Conservation (phyloP, 1,140 invertebrate species). For the Zaprionus davidi region DNA sequence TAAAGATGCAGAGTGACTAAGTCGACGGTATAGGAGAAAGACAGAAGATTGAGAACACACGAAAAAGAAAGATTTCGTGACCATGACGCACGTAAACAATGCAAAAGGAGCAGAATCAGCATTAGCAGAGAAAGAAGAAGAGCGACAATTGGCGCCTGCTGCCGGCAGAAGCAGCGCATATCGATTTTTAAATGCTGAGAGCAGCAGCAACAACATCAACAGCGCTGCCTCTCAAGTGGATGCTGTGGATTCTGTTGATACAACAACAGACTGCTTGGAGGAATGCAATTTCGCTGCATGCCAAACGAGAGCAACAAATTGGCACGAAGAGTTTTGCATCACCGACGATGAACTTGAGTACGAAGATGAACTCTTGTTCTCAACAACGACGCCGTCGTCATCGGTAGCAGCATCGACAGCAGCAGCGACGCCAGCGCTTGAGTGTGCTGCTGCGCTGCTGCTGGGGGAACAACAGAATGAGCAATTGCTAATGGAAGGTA, state of each 20-base stretch:
- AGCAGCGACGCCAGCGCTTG: conserved; percentile 24
- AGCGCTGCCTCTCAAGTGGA: conserved; percentile 12
- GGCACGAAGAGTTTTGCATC: conserved; percentile 67
- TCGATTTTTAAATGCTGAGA: conserved; percentile 67
- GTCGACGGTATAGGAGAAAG: neutral
- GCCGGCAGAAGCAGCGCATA: conserved; percentile 56
- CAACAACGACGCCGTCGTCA: conserved; percentile 13
- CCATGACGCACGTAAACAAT: conserved; percentile 79
- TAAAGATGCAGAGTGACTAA: conserved; percentile 45
- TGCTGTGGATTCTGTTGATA: conserved; percentile 41
- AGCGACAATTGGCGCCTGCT: conserved; percentile 45
- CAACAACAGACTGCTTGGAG: conserved; percentile 45
- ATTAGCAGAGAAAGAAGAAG: conserved; percentile 17
- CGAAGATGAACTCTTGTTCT: conserved; percentile 63
- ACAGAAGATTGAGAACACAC: conserved; percentile 16
- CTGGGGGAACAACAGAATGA: conserved; percentile 63
- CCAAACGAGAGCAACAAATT: conserved; percentile 42
- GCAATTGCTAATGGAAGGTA: conserved; percentile 79
- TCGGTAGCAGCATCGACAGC: conserved; percentile 20
- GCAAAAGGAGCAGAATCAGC: conserved; percentile 33
- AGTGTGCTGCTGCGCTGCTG: conserved; percentile 1
- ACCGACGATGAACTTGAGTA: conserved; percentile 76
- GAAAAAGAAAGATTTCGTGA: conserved; percentile 29
- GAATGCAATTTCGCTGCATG: conserved; percentile 64
- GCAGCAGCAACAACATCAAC: conserved; percentile 12